Conservation (phyloP, 1,140 invertebrate species). For the Monomorium pharaonis region DNA sequence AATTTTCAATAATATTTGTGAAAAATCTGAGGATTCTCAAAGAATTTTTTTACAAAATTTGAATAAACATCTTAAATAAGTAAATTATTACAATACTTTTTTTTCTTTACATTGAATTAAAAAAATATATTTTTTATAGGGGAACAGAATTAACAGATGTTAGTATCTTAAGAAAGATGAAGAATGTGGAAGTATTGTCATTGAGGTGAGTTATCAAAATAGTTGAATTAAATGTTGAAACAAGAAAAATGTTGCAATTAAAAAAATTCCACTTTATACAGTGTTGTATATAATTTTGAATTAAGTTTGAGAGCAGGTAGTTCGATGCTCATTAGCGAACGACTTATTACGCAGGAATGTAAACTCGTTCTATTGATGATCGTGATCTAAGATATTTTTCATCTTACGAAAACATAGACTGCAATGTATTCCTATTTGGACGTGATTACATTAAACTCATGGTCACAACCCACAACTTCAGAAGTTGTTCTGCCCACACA, state of each 20-base stretch:
- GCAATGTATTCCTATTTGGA: constrained; percentile 68
- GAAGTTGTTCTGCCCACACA: constrained; percentile 78
- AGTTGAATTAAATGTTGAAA: background rate
- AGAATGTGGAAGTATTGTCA: constrained; percentile 92
- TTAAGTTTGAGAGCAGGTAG: background rate
- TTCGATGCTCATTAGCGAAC: background rate
- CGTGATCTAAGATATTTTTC: constrained; percentile 43
- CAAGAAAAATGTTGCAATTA: background rate
- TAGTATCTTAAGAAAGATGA: constrained; percentile 90
- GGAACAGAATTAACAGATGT: constrained; percentile 93
- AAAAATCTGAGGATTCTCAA: too few species aligned
- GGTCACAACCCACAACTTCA: constrained; percentile 77
- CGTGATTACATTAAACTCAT: constrained; percentile 75
- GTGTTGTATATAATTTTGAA: background rate
- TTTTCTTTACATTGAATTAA: background rate
- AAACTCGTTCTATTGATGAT: constrained; percentile 20
- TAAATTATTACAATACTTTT: background rate
- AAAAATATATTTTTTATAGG: constrained; percentile 86
- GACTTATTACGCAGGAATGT: background rate
- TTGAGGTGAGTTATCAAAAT: constrained; percentile 87
- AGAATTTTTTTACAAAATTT: too few species aligned
- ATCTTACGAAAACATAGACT: constrained; percentile 33
- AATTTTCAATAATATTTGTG: too few species aligned
- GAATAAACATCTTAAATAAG: background rate
- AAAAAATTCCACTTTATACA: background rate